These are phyloP conservation scores for Schlechtendalia chinensis DNA, from an alignment of 1,140 invertebrate genomes.

Conservation along the genomic window DNA sequence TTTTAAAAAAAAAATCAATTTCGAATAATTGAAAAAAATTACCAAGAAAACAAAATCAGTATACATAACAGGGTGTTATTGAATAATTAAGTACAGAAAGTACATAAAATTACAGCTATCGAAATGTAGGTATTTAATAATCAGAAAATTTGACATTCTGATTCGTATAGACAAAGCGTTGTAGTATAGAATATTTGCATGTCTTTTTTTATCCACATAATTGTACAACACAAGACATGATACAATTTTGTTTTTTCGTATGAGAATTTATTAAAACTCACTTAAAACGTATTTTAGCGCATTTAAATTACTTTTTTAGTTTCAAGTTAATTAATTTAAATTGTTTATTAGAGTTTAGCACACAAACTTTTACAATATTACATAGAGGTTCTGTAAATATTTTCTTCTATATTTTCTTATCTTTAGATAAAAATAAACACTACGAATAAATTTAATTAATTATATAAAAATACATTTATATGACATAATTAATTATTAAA, in stretches of 20 bases:
- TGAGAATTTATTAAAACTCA: neutral
- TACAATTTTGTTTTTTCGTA: constrained; percentile 14
- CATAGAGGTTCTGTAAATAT: neutral
- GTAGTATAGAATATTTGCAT: constrained; percentile 4
- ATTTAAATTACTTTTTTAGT: neutral
- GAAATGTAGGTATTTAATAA: constrained; percentile 5
- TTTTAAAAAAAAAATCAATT: neutral
- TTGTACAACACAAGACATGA: constrained; percentile 28
- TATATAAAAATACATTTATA: neutral
- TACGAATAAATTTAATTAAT: neutral
- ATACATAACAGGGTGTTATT: neutral
- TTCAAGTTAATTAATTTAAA: constrained; percentile 4
- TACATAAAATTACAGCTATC: neutral
- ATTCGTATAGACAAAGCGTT: neutral
- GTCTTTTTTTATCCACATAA: constrained; percentile 25
- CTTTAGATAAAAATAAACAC: neutral
- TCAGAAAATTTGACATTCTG: neutral
- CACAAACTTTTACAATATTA: neutral
- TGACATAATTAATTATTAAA: neutral
- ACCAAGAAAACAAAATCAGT: neutral
- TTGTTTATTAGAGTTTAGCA: no score
- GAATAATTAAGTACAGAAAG: neutral
- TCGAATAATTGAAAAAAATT: neutral
- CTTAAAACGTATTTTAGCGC: neutral
- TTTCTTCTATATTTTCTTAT: neutral